Base-by-base conservation (phyloP, 2,888 invertebrate species). In the Orthosia cruda region DNA sequence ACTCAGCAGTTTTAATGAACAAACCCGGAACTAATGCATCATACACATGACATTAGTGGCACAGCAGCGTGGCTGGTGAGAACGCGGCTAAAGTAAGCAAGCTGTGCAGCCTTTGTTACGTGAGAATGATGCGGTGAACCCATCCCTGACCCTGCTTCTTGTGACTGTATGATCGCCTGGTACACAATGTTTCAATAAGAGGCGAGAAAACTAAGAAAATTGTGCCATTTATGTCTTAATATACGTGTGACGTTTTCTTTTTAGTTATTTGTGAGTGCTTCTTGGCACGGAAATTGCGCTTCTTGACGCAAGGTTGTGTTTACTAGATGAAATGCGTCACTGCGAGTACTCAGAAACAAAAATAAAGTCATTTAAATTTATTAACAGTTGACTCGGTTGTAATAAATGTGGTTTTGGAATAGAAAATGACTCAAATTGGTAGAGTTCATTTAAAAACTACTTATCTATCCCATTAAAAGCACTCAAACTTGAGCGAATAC, bases 11-110 rank as follows among this genome's bases (percentile, higher is more conserved):
- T 52, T 69, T 75, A 74, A 77, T 47, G 57, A 74, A 75, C 63
- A 72, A 88, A 89, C 85, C 86, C 90, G 91, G 92, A 93, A 92
- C 87, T 88, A 87, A 92, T 89, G 88, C 86, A 89, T 92, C 89
- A 91, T 87, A 88, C 82, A 87, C 88, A 71, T 85, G 91, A 89
- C 90, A 87, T 90, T 91, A 88, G 89, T 92, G 81, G 89, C 83
- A 89, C 89, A 88, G 74, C 81, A 84, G 73, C 72, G 70, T 40
- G 75, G 82, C 81, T 81, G 90, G 91, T 91, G 92, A 91, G 91
- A 91, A 89, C 89, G 87, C 84, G 80, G 81, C 83, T 83, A 83
- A 78, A 80, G 68, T 52, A 58, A 50, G 65, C 65, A 58, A 71
- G 40, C 78, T 84, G n/a, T n/a, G 74, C 71, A 77, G 71, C 69